Percentiles rank a stretch among this genome's conserved stretches.
Conservation (phyloP, 2,797 vertebrate species). For the Coccyzus lansbergi region DNA sequence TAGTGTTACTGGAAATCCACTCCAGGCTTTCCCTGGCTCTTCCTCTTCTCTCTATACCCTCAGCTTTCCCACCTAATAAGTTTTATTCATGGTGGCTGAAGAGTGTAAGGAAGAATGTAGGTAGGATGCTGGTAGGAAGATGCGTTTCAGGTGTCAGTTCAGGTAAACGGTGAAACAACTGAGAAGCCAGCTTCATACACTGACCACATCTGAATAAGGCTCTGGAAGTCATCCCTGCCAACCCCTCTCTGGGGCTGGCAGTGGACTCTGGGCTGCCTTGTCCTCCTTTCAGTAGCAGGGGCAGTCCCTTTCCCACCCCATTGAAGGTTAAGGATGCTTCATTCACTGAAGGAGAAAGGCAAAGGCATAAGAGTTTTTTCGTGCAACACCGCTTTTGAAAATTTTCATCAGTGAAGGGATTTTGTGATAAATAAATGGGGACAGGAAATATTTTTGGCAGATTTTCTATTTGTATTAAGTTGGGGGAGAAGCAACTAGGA, state of each 20-base stretch:
- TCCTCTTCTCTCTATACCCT: not conserved
- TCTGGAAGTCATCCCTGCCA: not conserved
- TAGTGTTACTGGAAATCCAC: not conserved
- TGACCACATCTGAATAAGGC: not conserved
- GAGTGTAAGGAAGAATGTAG: not conserved
- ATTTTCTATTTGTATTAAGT: not conserved
- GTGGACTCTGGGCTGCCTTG: not conserved
- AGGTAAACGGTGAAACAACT: not conserved
- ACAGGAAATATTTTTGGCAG: not conserved
- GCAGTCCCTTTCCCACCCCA: not conserved
- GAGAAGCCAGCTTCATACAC: not conserved
- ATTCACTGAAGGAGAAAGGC: not conserved
- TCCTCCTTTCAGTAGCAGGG: not conserved
- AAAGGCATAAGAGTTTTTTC: fast-evolving
- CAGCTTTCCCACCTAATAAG: not conserved
- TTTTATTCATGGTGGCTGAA: not conserved
- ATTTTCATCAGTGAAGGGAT: not conserved
- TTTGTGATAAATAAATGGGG: not conserved
- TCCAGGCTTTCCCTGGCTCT: not conserved
- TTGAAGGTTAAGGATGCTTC: not conserved
- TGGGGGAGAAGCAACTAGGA: not conserved
- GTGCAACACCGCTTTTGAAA: not conserved
- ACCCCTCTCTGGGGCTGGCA: not conserved
- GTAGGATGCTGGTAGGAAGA: not conserved
- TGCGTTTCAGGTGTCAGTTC: not conserved